A percentile compares a stretch with the other conserved stretches of the same genome.
Evolutionary conservation across 2,797 vertebrate species (phyloP).

Genomic region (Carcharodon carcharias): DNA sequence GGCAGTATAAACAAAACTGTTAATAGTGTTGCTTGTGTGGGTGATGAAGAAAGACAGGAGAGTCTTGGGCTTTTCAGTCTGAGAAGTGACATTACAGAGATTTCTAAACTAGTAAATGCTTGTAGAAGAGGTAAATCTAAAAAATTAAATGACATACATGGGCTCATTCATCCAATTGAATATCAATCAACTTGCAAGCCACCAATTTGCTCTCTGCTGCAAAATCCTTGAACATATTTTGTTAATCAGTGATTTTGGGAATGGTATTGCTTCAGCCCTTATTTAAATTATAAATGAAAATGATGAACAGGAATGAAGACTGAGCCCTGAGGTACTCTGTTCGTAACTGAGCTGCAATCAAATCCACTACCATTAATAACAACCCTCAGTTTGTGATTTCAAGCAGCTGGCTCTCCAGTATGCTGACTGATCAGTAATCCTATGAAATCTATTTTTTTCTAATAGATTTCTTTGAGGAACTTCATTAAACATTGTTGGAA

Average conservation of each 20-base stretch:
- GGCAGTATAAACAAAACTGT: neutral
- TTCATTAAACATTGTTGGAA: neutral
- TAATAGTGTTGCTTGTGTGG: neutral
- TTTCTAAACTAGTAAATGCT: neutral
- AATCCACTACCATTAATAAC: neutral
- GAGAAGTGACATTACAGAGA: neutral
- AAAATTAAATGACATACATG: neutral
- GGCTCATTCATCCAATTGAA: neutral
- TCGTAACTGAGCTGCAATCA: neutral
- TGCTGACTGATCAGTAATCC: neutral
- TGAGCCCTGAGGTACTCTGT: neutral
- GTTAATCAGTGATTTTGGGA: neutral
- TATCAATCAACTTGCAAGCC: neutral
- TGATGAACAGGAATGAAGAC: neutral
- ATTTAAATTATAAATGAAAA: conserved; percentile 1
- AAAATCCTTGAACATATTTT: neutral
- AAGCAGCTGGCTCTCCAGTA: neutral
- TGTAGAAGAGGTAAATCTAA: neutral
- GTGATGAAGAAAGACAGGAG: neutral
- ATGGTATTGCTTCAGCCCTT: neutral
- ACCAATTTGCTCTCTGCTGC: neutral
- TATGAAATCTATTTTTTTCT: neutral
- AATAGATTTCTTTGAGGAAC: neutral
- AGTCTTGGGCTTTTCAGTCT: neutral
- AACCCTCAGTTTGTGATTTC: neutral